Conservation (phyloP, 2,888 invertebrate genomes). For the Brachylomia viminalis region DNA sequence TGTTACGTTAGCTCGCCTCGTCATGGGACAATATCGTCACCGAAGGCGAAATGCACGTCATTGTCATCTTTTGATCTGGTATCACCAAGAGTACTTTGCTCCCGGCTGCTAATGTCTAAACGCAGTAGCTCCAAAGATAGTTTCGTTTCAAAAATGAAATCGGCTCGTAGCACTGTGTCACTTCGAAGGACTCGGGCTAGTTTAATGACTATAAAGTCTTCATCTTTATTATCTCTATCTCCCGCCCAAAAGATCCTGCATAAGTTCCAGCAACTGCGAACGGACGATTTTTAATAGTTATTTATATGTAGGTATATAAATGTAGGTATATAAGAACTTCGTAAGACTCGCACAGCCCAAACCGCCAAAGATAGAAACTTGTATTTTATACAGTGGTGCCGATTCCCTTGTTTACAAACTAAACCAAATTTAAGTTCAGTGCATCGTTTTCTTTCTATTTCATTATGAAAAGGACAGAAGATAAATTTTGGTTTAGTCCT, state of each 20-base stretch:
- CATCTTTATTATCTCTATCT: conserved; percentile 71
- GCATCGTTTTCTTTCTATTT: too few relatives aligned
- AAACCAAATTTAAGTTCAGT: too few relatives aligned
- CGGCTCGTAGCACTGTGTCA: conserved; percentile 12
- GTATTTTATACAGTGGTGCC: too few relatives aligned
- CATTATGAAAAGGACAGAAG: too few relatives aligned
- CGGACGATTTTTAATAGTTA: conserved; percentile 66
- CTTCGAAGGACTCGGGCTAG: conserved; percentile 62
- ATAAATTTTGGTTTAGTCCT: too few relatives aligned
- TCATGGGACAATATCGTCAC: conserved; percentile 76
- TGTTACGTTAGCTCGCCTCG: conserved; percentile 80
- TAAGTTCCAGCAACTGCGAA: conserved; percentile 79
- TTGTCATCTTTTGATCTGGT: conserved; percentile 75
- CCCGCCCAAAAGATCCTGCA: conserved; percentile 80
- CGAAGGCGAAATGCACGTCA: conserved; percentile 72
- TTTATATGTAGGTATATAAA: too few relatives aligned
- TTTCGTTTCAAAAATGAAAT: conserved; percentile 61
- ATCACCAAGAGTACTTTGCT: conserved; percentile 79
- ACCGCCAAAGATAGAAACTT: too few relatives aligned
- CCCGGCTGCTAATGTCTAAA: conserved; percentile 75
- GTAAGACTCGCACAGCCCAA: too few relatives aligned
- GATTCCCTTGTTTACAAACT: too few relatives aligned
- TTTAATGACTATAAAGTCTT: conserved; percentile 75
- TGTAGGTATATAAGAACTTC: background rate
- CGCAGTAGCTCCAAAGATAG: conserved; percentile 70